Evolutionary conservation across 2,797 vertebrate genomes (phyloP).

Genomic region (Scyliorhinus canicula): DNA sequence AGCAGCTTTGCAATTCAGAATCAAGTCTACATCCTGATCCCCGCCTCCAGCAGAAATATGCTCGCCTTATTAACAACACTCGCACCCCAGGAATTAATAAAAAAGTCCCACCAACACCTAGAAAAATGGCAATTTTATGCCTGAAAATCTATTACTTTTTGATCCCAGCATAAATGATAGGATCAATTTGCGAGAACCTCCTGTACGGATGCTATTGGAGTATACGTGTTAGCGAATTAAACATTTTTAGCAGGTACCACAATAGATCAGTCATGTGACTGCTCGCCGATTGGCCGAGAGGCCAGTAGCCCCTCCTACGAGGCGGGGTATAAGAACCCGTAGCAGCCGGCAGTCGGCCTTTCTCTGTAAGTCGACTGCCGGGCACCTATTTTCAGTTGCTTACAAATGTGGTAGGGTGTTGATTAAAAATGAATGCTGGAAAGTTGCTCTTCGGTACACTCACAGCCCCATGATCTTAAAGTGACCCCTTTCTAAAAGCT

Average conservation of each 20-base stretch:
- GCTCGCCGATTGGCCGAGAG: too few species aligned
- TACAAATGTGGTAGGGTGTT: not conserved
- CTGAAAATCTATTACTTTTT: not conserved
- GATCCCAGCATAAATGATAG: not conserved
- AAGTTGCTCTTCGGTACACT: not conserved
- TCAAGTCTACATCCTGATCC: too few species aligned
- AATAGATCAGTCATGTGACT: too few species aligned
- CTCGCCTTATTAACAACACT: too few species aligned
- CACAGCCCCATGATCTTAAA: not conserved
- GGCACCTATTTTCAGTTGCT: not conserved
- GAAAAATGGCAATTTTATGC: not conserved
- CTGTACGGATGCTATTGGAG: not conserved
- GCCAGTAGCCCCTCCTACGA: too few species aligned
- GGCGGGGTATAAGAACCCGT: too few species aligned
- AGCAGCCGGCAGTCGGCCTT: too few species aligned
- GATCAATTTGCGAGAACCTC: not conserved
- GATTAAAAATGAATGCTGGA: not conserved
- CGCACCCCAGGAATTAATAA: too few species aligned
- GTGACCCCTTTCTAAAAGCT: not conserved
- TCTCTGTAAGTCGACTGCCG: too few species aligned
- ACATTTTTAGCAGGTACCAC: not conserved
- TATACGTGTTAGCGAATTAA: not conserved
- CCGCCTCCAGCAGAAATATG: too few species aligned
- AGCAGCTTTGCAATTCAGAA: too few species aligned
- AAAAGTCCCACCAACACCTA: not conserved